Conservation (phyloP, 2,888 invertebrate species). For the Andrena praecox region DNA sequence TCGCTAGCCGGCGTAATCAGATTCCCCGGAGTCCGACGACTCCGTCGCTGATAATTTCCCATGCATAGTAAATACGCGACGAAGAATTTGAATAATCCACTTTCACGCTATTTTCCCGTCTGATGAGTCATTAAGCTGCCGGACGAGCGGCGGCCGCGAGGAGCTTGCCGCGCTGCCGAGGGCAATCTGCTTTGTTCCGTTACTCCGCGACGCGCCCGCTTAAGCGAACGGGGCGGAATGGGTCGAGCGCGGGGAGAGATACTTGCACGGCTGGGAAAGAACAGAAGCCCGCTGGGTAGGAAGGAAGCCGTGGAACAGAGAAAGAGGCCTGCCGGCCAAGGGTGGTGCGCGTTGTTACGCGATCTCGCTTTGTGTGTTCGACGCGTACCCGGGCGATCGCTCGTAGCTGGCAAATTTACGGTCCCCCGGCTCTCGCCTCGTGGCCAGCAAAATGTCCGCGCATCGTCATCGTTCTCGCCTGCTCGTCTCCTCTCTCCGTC, state of each 20-base stretch:
- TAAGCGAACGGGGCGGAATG: slow-evolving; percentile 50
- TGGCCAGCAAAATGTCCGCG: slow-evolving; percentile 46
- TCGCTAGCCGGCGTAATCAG: slow-evolving; percentile 40
- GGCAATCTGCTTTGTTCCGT: slow-evolving; percentile 65
- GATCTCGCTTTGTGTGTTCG: slow-evolving; percentile 68
- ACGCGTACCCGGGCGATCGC: slow-evolving; percentile 61
- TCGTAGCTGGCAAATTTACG: slow-evolving; percentile 76
- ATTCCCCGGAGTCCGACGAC: slow-evolving; percentile 23
- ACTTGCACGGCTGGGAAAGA: slow-evolving; percentile 66
- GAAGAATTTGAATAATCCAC: slow-evolving; percentile 62
- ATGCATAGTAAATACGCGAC: slow-evolving; percentile 58
- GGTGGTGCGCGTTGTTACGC: slow-evolving; percentile 37
- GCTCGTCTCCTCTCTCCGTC: not conserved
- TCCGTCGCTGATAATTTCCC: slow-evolving; percentile 54
- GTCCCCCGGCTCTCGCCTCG: slow-evolving; percentile 65
- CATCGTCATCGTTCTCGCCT: slow-evolving; percentile 39
- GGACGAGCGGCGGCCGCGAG: slow-evolving; percentile 19
- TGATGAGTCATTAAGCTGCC: slow-evolving; percentile 53
- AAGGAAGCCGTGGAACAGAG: slow-evolving; percentile 71
- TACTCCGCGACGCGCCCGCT: slow-evolving; percentile 59
- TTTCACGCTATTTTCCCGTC: slow-evolving; percentile 57
- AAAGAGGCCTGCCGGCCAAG: slow-evolving; percentile 34
- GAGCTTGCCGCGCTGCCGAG: slow-evolving; percentile 46
- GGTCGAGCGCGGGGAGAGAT: slow-evolving; percentile 76
- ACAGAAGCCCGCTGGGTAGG: slow-evolving; percentile 23